These are phyloP conservation scores for Nomada ruficornis DNA, from an alignment of 2,888 invertebrate species.

Conservation along the genomic window DNA sequence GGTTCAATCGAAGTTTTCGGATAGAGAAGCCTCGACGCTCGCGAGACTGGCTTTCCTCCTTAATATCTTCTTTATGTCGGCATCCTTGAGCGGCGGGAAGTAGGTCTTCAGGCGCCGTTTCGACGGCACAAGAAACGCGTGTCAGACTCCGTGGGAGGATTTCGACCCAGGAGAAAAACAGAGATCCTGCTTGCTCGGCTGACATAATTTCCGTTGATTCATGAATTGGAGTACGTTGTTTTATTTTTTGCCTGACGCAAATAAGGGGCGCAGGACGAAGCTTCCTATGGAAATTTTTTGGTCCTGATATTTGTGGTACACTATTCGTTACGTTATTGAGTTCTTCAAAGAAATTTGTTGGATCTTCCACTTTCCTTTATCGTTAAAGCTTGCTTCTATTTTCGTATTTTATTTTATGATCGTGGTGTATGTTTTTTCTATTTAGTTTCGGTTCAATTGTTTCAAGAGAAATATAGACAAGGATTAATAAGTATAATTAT, in stretches of 20 bases:
- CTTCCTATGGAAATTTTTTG: no score
- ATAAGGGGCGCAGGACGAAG: neutral
- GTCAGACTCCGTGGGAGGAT: neutral
- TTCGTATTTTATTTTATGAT: no score
- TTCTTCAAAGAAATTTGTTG: no score
- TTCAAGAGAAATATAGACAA: no score
- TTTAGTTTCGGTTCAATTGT: no score
- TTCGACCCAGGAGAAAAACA: constrained; percentile 23
- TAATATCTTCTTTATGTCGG: constrained; percentile 27
- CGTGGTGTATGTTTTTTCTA: no score
- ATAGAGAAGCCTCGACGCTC: neutral
- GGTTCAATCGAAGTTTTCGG: neutral
- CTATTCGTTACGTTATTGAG: no score
- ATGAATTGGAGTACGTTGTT: neutral
- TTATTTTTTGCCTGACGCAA: no score
- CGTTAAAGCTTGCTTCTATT: no score
- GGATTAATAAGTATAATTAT: no score
- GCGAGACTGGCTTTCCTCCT: constrained; percentile 2
- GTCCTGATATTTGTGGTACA: no score
- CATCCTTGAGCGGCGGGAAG: constrained; percentile 48
- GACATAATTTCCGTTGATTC: neutral
- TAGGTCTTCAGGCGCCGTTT: constrained; percentile 58
- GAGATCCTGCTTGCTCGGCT: neutral
- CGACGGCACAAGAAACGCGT: constrained; percentile 37
- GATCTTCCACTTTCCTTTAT: no score